These are phyloP conservation scores for Catotricha subobsoleta DNA, from an alignment of 2,888 invertebrate species.

Conservation along the genomic window DNA sequence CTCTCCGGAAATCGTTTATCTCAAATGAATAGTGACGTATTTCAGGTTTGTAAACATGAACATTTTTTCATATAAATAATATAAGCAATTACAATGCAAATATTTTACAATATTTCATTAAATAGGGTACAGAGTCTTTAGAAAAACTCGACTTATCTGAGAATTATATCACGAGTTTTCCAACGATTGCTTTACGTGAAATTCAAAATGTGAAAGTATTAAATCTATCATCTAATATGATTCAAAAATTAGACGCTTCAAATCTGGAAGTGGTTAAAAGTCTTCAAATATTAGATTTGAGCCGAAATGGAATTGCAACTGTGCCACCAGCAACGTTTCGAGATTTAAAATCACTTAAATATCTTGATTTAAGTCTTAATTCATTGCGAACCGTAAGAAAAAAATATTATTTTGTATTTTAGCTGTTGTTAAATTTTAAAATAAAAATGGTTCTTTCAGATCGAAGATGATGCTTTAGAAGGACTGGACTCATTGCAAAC, in stretches of 20 bases:
- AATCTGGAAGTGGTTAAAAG: slow-evolving; percentile 47
- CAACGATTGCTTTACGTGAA: slow-evolving; percentile 54
- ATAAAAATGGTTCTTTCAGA: slow-evolving; percentile 32
- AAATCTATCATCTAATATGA: slow-evolving; percentile 70
- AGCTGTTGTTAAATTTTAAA: no score
- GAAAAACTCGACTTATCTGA: slow-evolving; percentile 67
- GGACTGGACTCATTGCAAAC: slow-evolving; percentile 59
- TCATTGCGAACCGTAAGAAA: slow-evolving; percentile 61
- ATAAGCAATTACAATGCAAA: not conserved
- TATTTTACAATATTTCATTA: not conserved
- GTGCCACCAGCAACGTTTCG: slow-evolving; percentile 68
- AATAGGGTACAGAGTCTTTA: slow-evolving; percentile 47
- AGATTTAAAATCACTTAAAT: slow-evolving; percentile 48
- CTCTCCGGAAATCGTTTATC: slow-evolving; percentile 60
- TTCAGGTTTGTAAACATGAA: slow-evolving; percentile 33
- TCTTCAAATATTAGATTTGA: slow-evolving; percentile 60
- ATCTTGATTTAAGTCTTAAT: slow-evolving; percentile 70
- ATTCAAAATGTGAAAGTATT: slow-evolving; percentile 51
- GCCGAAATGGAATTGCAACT: slow-evolving; percentile 66
- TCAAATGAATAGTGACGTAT: slow-evolving; percentile 69
- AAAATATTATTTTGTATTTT: slow-evolving; percentile 2
- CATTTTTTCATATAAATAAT: not conserved
- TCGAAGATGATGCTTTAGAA: slow-evolving; percentile 76
- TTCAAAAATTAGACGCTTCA: slow-evolving; percentile 63
- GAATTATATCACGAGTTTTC: slow-evolving; percentile 71